Evolutionary conservation across 2,888 invertebrate genomes (phyloP).

Genomic region (Andrena bucephala): DNA sequence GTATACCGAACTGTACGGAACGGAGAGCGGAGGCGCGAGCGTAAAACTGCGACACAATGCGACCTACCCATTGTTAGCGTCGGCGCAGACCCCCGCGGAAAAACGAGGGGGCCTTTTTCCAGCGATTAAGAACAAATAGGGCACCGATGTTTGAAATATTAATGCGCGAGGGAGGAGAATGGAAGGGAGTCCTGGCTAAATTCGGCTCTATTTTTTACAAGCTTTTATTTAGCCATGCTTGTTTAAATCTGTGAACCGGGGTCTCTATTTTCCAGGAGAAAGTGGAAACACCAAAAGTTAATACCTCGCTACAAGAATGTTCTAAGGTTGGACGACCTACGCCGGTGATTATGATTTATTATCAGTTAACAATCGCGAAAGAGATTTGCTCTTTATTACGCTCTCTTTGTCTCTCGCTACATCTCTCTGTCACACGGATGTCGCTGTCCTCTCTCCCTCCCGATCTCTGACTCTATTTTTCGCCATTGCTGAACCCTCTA

Average conservation of each 20-base stretch:
- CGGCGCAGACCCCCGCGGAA: background rate
- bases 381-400: constrained; percentile 44
- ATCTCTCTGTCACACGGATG: background rate
- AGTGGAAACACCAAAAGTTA: constrained; percentile 19
- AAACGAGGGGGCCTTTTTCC: background rate
- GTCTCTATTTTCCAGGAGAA: too few species aligned
- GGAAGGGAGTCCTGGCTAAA: background rate
- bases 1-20: constrained; percentile 32
- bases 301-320: constrained; percentile 4
- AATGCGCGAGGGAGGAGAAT: background rate
- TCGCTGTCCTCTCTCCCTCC: constrained; percentile 14
- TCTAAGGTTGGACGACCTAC: background rate
- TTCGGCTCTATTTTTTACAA: too few species aligned
- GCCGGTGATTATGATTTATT: constrained; percentile 55
- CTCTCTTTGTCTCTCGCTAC: constrained; percentile 15
- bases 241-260: too few species aligned
- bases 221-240: too few species aligned
- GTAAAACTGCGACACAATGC: constrained; percentile 26
- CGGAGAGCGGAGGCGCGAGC: constrained; percentile 6
- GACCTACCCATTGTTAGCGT: constrained; percentile 12
- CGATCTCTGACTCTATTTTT: constrained; percentile 53
- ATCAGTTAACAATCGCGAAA: constrained; percentile 66
- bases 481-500: constrained; percentile 58
- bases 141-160: background rate
- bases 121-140: constrained; percentile 17